Evolutionary conservation across 2,113 vertebrate genomes (phyloP), one percentile per base, ranked within the genome.

Genomic region (Probosciger aterrimus): DNA sequence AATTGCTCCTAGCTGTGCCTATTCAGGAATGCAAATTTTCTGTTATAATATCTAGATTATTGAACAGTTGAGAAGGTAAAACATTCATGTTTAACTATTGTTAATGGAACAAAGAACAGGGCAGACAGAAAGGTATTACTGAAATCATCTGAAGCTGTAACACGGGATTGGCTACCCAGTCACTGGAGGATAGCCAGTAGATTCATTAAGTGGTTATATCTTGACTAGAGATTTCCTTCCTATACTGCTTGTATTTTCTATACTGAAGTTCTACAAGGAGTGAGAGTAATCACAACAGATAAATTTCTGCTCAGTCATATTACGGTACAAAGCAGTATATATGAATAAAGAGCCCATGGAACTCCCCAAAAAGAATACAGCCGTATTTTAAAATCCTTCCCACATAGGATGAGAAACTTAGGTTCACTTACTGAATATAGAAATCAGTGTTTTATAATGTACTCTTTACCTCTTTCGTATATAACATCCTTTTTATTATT

Each of bases 21-120:
- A 70, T 92, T 90, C 91, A 94, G 87, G 81, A 97, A 92, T 77
- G 79, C 82, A 93, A 93, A 95, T 96, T 95, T 97, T 83, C 95
- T 96, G 89, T 97, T 97, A 96, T 2, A 46, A 81, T 96, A 93
- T 96, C 92, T 92, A 92, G 73, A 69, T 88, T 91, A 86, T 92
- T 81, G 85, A 94, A 90, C 28, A 46, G 70, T 52, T 85, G 68
- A 79, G 67, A 81, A 93, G 82, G 77, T 92, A 92, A 95, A 96
- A 95, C 92, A 86, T 92, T 86, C 67, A 30, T 87, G 85, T 94
- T 70, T 67, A 82, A 47, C 46, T 16, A 49, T 87, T 86, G 83
- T 83, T 90, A 49, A 23, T 33, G 67, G 70, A 71, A 88, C 53
- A 92, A 91, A 77, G 83, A 86, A 39, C 63, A 8, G 12, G 11